Evolutionary conservation across 1,140 invertebrate genomes (phyloP), one percentile per base, ranked within the genome.

Genomic region (Atopsyche davidsoni): DNA sequence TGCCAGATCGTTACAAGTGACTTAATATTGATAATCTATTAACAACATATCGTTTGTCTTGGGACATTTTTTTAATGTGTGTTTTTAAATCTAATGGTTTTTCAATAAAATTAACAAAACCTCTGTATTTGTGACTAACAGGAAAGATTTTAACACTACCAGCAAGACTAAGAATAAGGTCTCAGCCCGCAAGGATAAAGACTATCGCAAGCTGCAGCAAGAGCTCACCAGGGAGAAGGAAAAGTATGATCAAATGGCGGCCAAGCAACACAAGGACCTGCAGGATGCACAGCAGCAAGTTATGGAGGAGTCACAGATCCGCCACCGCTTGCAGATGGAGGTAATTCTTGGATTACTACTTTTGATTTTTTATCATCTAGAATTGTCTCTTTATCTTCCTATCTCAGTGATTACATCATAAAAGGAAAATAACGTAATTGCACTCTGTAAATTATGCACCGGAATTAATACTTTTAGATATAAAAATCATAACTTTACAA

Each of bases 201-300:
- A 98, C 68, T 89, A 88, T 68, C 80, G 93, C 50, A 91, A 92
- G 65, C 70, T 97, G 53, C 93, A 98, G 68, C 93, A 96, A 65
- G 94, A 98, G 67, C 72, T 98, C n/a, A 92, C 87, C 2, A 83
- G 89, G 64, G 93, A 96, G 68, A 85, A 86, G 60, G 92, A 96
- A 61, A 96, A 96, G 66, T 96, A 87, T 63, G 87, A 85, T 65
- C 89, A 94, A 64, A 78, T 90, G 70, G 79, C 86, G 22, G 75
- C 81, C 25, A 92, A 92, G 67, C 83, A 82, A 62, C 86, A 89
- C 64, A 85, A 89, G 55, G 90, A 93, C 63, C 63, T 92, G 25
- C 87, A 92, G 66, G 93, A 97, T 62, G 69, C 87, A 39, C 89
- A 92, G 63, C 76, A 75, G 50, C 80, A 81, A 64, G 64, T 80